These are phyloP conservation scores for Drosophila monieri DNA, from an alignment of 2,888 invertebrate species.

Conservation along the genomic window DNA sequence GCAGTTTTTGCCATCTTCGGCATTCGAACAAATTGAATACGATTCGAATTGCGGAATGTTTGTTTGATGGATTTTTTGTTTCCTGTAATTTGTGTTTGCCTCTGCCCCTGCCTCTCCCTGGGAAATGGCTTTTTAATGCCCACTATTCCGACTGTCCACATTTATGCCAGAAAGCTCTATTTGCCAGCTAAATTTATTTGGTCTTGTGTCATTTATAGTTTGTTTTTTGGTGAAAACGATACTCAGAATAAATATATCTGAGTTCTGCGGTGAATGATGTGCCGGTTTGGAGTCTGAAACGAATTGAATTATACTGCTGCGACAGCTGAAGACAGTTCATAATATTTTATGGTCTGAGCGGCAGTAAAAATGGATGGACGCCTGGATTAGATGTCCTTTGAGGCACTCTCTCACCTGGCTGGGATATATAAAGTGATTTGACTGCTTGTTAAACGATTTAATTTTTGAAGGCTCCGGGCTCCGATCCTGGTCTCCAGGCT, in stretches of 20 bases:
- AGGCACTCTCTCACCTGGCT: constrained; percentile 3
- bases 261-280: neutral
- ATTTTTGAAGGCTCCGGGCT: constrained; percentile 21
- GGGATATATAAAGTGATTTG: constrained; percentile 25
- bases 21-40: constrained; percentile 50
- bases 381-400: constrained; percentile 1
- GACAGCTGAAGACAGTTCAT: constrained; percentile 15
- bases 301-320: constrained; percentile 12
- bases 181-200: constrained; percentile 18
- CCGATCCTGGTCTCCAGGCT: constrained; percentile 1
- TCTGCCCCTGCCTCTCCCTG: constrained; percentile 12
- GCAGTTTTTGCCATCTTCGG: constrained; percentile 17
- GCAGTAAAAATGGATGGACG: constrained; percentile 12
- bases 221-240: constrained; percentile 5
- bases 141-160: constrained; percentile 12
- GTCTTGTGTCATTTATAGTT: constrained; percentile 12
- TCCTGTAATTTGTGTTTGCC: constrained; percentile 9
- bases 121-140: constrained; percentile 64
- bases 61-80: constrained; percentile 52
- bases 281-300: neutral
- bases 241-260: constrained; percentile 8
- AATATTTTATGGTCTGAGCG: constrained; percentile 19
- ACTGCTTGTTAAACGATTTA: constrained; percentile 36
- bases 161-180: constrained; percentile 7
- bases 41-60: constrained; percentile 52